Evolutionary conservation across 2,888 invertebrate genomes (phyloP).

Genomic region (Bombyx huttoni): DNA sequence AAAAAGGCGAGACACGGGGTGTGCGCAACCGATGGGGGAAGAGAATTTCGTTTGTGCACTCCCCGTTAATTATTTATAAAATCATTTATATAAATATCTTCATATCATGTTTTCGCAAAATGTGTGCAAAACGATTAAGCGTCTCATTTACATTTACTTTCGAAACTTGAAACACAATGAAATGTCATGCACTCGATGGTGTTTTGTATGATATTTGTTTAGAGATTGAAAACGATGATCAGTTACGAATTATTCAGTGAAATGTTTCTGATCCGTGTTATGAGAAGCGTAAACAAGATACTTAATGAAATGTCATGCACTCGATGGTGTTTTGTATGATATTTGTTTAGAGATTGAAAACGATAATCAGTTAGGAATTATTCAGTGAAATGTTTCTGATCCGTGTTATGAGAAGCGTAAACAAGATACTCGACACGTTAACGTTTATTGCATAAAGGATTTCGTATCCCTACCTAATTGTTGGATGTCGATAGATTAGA

Average conservation of each 20-base stretch:
- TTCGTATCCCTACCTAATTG: constrained; percentile 42
- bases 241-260: constrained; percentile 45
- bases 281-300: constrained; percentile 51
- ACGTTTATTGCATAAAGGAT: constrained; percentile 63
- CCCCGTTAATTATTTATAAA: constrained; percentile 33
- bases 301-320: constrained; percentile 47
- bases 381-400: constrained; percentile 50
- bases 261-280: constrained; percentile 40
- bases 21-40: constrained; percentile 36
- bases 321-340: constrained; percentile 41
- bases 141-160: constrained; percentile 59
- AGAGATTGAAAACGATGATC: constrained; percentile 59
- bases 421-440: constrained; percentile 50
- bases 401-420: constrained; percentile 48
- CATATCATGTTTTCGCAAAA: constrained; percentile 64
- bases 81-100: constrained; percentile 53
- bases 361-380: constrained; percentile 48
- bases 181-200: constrained; percentile 50
- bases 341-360: constrained; percentile 51
- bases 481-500: constrained; percentile 42
- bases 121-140: constrained; percentile 70
- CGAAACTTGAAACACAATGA: constrained; percentile 51
- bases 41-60: constrained; percentile 31
- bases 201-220: constrained; percentile 43
- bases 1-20: constrained; percentile 16